These are phyloP conservation scores for Xiphophorus maculatus DNA, from an alignment of 2,113 vertebrate species.

Conservation along the genomic window DNA sequence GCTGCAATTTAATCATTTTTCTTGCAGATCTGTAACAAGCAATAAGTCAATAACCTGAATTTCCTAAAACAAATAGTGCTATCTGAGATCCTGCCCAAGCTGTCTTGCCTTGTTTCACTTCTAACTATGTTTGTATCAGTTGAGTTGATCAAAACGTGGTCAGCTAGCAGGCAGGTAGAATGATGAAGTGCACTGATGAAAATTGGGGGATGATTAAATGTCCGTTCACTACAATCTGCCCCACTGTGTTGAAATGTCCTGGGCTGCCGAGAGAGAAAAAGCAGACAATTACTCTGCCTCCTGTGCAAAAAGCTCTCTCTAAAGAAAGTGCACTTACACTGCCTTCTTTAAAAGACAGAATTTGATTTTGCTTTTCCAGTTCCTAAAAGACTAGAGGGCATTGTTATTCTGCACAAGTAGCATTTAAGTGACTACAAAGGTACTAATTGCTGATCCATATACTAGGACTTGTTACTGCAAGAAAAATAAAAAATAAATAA, in stretches of 20 bases:
- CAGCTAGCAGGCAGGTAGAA: slow-evolving; percentile 2
- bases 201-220: slow-evolving; percentile 66
- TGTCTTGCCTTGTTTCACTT: background rate
- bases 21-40: no score
- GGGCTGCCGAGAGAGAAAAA: slow-evolving; percentile 41
- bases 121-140: background rate
- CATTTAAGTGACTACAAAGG: slow-evolving; percentile 28
- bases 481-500: background rate
- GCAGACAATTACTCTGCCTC: slow-evolving; percentile 43
- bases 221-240: slow-evolving; percentile 47
- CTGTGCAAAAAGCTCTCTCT: slow-evolving; percentile 41
- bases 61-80: background rate
- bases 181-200: slow-evolving; percentile 28
- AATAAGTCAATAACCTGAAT: no score
- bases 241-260: slow-evolving; percentile 57
- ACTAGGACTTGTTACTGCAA: slow-evolving; percentile 18
- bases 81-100: background rate
- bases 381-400: slow-evolving; percentile 25
- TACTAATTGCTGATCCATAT: slow-evolving; percentile 6
- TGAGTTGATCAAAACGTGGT: background rate
- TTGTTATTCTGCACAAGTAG: slow-evolving; percentile 28
- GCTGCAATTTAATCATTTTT: no score
- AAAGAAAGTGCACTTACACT: slow-evolving; percentile 54
- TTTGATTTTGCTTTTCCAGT: slow-evolving; percentile 43
- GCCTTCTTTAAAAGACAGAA: slow-evolving; percentile 38